Percentiles rank a stretch among this genome's conserved stretches.
Evolutionary conservation across 2,113 vertebrate genomes (phyloP).

Genomic region (Hylia prasina): DNA sequence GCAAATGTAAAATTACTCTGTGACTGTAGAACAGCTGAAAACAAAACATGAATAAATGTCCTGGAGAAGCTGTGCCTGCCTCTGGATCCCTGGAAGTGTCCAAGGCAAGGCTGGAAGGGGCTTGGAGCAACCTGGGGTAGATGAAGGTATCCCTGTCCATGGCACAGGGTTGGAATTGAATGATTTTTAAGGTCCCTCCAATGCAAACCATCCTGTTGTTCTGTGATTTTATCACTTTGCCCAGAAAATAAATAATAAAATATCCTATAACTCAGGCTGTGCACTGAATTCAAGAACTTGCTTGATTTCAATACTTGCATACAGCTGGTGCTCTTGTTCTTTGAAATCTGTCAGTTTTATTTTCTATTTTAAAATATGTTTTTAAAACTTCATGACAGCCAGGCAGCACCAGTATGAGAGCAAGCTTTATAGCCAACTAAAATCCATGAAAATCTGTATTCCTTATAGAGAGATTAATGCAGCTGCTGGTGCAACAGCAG

Average conservation of each 20-base stretch:
- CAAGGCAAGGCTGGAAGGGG: fast-evolving
- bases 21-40: background rate
- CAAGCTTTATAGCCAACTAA: background rate
- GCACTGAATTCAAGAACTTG: background rate
- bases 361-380: background rate
- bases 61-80: background rate
- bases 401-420: background rate
- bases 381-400: background rate
- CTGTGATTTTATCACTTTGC: background rate
- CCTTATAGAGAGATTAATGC: background rate
- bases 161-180: background rate
- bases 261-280: background rate
- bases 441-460: background rate
- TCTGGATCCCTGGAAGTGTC: too few relatives aligned
- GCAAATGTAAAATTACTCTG: background rate
- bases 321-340: background rate
- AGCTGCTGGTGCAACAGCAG: background rate
- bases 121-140: fast-evolving
- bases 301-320: background rate
- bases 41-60: background rate
- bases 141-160: background rate
- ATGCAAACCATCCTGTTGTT: background rate
- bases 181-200: background rate
- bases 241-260: background rate
- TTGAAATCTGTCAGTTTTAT: background rate